Percentiles rank a stretch among this genome's conserved stretches.
Evolutionary conservation across 1,140 invertebrate species (phyloP).

Genomic region (Drosophila triauraria): DNA sequence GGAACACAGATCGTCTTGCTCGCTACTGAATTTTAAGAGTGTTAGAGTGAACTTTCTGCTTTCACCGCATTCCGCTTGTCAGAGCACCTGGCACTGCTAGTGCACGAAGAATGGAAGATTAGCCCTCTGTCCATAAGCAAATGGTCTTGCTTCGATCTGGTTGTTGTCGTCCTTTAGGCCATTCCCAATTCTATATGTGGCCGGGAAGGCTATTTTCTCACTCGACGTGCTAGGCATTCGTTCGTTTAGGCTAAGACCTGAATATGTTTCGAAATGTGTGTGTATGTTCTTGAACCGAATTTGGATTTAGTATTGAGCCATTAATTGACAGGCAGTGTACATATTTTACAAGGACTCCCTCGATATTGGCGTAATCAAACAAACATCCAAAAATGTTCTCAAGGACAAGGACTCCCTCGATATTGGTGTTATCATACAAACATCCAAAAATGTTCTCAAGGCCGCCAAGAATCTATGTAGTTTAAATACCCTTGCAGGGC

Average conservation of each 20-base stretch:
- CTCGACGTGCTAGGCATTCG: background rate
- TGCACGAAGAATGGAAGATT: background rate
- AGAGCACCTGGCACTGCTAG: background rate
- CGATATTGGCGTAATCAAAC: constrained; percentile 15
- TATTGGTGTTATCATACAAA: too few relatives aligned
- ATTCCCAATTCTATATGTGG: background rate
- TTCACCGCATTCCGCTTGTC: background rate
- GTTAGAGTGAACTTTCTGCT: background rate
- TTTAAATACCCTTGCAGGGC: too few relatives aligned
- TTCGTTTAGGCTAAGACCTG: background rate
- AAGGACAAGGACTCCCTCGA: too few relatives aligned
- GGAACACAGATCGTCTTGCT: background rate
- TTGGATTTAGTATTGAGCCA: constrained; percentile 1
- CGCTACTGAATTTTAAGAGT: background rate
- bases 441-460: too few relatives aligned
- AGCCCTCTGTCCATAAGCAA: background rate
- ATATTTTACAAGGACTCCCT: background rate
- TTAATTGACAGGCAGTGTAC: background rate
- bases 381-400: too few relatives aligned
- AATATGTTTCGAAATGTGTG: background rate
- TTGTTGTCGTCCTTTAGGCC: background rate
- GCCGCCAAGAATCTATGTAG: too few relatives aligned
- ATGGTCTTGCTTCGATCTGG: background rate
- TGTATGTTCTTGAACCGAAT: background rate
- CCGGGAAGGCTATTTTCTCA: background rate